Evolutionary conservation across 2,888 invertebrate species (phyloP).

Genomic region (Cybosia mesomella): DNA sequence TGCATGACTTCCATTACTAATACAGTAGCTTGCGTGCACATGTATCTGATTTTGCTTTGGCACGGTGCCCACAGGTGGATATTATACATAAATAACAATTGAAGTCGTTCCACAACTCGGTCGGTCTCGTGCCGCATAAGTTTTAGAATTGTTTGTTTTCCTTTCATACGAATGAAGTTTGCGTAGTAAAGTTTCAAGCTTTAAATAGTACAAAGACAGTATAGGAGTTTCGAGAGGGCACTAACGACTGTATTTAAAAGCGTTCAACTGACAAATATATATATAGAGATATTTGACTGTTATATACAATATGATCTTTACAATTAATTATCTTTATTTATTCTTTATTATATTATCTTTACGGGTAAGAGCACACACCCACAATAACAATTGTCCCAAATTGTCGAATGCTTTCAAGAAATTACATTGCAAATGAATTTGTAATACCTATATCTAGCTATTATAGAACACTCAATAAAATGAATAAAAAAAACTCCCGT

Average conservation of each 20-base stretch:
- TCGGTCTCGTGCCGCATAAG: slow-evolving; percentile 22
- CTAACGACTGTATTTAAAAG: slow-evolving; percentile 56
- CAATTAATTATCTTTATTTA: too few species aligned
- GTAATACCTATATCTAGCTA: slow-evolving; percentile 2
- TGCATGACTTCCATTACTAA: neutral
- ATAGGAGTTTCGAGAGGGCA: slow-evolving; percentile 40
- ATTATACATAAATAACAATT: slow-evolving; percentile 34
- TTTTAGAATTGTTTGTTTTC: slow-evolving; percentile 43
- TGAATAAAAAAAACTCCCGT: neutral
- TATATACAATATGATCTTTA: slow-evolving; percentile 1
- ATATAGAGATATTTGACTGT: slow-evolving; percentile 14
- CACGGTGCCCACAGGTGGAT: slow-evolving; percentile 17
- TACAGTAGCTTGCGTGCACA: slow-evolving; percentile 2
- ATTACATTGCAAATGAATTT: slow-evolving; percentile 13
- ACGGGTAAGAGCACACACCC: too few species aligned
- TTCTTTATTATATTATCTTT: too few species aligned
- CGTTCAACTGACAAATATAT: neutral
- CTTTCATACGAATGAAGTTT: slow-evolving; percentile 33
- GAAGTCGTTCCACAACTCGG: slow-evolving; percentile 25
- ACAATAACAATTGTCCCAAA: slow-evolving; percentile 15
- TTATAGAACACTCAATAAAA: slow-evolving; percentile 10
- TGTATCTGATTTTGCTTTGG: slow-evolving; percentile 6
- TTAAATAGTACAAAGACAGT: slow-evolving; percentile 52
- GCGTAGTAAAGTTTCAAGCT: slow-evolving; percentile 37
- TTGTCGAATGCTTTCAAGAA: slow-evolving; percentile 14